Evolutionary conservation across 2,113 vertebrate species (phyloP), one percentile per base, ranked within the genome.

Genomic region (Vidua chalybeata): DNA sequence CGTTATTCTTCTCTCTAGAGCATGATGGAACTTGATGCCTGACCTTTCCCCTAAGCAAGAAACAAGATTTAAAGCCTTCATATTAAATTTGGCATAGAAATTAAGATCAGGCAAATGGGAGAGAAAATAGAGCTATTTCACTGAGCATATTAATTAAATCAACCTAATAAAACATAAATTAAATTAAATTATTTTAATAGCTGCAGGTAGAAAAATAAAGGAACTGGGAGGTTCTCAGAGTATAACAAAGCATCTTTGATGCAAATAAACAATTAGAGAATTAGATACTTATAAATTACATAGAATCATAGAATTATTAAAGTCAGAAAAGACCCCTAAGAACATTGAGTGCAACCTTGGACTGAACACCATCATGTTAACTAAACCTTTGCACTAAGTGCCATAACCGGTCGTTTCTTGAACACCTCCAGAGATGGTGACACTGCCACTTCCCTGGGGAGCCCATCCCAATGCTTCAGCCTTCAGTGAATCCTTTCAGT

Each of bases 401-500:
- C 18, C 48, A 83, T 0, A 0, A 33, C 17, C 26, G 62, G 21
- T 49, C 0, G 0, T 22, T 55, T 35, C 30, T 22, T 31, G 21
- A 83, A 19, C 5, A 41, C 8, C 31, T 55, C 30, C 26, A 49
- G 18, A 18, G n/a, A 54, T 35, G 14, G 20, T 31, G n/a, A 62
- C 17, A n/a, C 24, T 6, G 12, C 6, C 23, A n/a, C 46, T 61
- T 41, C 20, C 46, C 46, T 30, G 20, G 16, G 16, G 15, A 75
- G 46, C 20, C 24, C 46, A 54, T 15, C 15, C 20, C 78, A 75
- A 7, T 9, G 30, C 8, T 48, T 18, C 31, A 46, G 24, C 39
- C n/a, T n/a, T n/a, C n/a, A n/a, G n/a, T n/a, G n/a, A n/a, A 41
- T 35, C 27, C 33, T 9, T 74, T 39, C 9, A 20, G 9, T 10